Conservation (phyloP, 2,888 invertebrate species). For the Crioceris asparagi region DNA sequence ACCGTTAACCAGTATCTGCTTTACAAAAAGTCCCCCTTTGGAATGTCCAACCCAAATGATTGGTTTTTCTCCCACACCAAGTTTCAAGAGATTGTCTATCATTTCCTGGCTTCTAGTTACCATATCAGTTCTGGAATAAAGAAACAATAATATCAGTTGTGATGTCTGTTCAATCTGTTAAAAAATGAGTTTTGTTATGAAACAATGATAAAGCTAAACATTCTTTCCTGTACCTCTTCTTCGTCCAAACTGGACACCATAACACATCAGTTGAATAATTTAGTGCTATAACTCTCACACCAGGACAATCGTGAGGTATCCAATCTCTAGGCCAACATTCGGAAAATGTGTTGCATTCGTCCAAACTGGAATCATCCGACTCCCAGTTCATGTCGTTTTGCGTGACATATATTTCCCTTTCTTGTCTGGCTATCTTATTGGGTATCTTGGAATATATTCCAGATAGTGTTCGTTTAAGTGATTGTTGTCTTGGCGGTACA, state of each 20-base stretch:
- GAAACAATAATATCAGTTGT: slow-evolving; percentile 2
- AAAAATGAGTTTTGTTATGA: too few relatives aligned
- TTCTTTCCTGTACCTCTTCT: slow-evolving; percentile 49
- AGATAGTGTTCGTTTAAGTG: slow-evolving; percentile 26
- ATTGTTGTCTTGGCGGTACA: slow-evolving; percentile 21
- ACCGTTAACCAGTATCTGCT: slow-evolving; percentile 69
- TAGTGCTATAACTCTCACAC: slow-evolving; percentile 65
- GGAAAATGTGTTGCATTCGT: slow-evolving; percentile 39
- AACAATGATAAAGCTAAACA: too few relatives aligned
- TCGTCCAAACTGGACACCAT: slow-evolving; percentile 67
- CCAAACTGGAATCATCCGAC: slow-evolving; percentile 13
- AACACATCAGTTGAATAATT: slow-evolving; percentile 73
- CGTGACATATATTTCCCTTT: slow-evolving; percentile 15
- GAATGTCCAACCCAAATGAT: slow-evolving; percentile 81
- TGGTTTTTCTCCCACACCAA: slow-evolving; percentile 62
- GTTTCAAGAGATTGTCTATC: slow-evolving; percentile 50
- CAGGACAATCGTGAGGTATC: slow-evolving; percentile 67
- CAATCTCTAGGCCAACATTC: slow-evolving; percentile 81
- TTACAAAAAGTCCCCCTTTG: slow-evolving; percentile 79
- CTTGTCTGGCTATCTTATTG: slow-evolving; percentile 25
- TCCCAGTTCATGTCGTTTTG: slow-evolving; percentile 16
- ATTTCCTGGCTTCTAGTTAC: slow-evolving; percentile 62
- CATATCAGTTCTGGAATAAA: slow-evolving; percentile 46
- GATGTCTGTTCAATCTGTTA: too few relatives aligned
- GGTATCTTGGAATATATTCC: slow-evolving; percentile 25